Base-by-base conservation (phyloP, 2,888 invertebrate species). In the Lapara coniferarum region DNA sequence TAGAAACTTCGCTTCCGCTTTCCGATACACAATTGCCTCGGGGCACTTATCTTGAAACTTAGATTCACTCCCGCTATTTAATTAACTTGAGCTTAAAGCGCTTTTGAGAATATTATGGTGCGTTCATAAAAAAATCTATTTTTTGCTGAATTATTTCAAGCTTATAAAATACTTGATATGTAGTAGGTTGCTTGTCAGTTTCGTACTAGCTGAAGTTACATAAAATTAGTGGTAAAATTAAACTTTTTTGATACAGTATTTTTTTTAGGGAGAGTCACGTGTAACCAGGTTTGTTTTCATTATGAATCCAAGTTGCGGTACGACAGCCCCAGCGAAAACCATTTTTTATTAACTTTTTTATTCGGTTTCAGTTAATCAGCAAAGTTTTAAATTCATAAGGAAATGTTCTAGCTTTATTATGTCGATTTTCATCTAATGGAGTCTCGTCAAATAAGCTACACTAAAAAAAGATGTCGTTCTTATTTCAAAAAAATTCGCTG, bases 1-100 rank as follows among this genome's bases (percentile, higher is more conserved):
- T 63, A 63, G 46, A 63, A 57, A 63, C 49, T 63, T 46, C 63
- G 63, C 63, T 63, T 63, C 63, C 63, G 63, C 63, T 63, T 63
- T 63, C 63, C 19, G 63, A 63, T 63, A 63, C 63, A 63, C 19
- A 63, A 49, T 49, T 12, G 63, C 63, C 63, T 19, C 63, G 12
- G 49, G 49, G 19, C 19, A 49, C 19, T 63, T 49, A 63, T 63
- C 59, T 63, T 6, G 63, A 49, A 49, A 63, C 63, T 63, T 46
- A 46, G 46, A 63, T 19, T 46, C 19, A 55, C 10, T 19, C 3
- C 46, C 46, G 63, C 63, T 49, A 49, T 63, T 63, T 49, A 63
- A 63, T 63, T 63, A 63, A 49, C 49, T 63, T 46, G 44, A 49
- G 49, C 13, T 63, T 63, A 30, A 58, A 58, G 57, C 37, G 37